Conservation (phyloP, 2,888 invertebrate species). For the Meganola albula region DNA sequence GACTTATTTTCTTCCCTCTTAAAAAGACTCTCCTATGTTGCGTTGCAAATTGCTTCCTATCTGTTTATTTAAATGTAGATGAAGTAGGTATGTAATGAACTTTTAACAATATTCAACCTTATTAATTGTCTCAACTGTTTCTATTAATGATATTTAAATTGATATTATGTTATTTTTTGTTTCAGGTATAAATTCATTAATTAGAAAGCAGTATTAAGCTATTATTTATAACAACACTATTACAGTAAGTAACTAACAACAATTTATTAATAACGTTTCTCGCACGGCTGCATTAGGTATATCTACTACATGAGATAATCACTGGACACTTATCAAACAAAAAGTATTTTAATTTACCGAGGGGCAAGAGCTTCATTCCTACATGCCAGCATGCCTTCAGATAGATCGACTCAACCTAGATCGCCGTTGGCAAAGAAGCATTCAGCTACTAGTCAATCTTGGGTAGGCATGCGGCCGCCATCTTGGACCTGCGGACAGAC, state of each 20-base stretch:
- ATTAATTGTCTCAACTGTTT: too few species aligned
- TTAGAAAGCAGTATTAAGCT: slow-evolving; percentile 9
- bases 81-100: too few species aligned
- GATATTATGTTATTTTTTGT: slow-evolving; percentile 21
- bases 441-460: slow-evolving; percentile 74
- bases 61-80: too few species aligned
- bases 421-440: slow-evolving; percentile 64
- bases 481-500: slow-evolving; percentile 56
- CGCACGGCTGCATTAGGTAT: slow-evolving; percentile 38
- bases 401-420: slow-evolving; percentile 60
- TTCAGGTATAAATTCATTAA: too few species aligned
- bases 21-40: too few species aligned
- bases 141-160: too few species aligned
- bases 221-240: slow-evolving; percentile 4
- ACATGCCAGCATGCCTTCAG: slow-evolving; percentile 51
- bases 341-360: slow-evolving; percentile 69
- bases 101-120: too few species aligned
- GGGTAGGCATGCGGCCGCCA: slow-evolving; percentile 69
- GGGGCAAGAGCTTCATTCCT: slow-evolving; percentile 55
- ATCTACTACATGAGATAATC: slow-evolving; percentile 49
- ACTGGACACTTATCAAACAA: slow-evolving; percentile 58
- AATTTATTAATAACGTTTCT: slow-evolving; percentile 40
- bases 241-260: slow-evolving; percentile 20
- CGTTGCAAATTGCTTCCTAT: too few species aligned
- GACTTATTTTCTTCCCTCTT: too few species aligned